Conservation (phyloP, 2,797 vertebrate species). For the Loris lydekkerianus region DNA sequence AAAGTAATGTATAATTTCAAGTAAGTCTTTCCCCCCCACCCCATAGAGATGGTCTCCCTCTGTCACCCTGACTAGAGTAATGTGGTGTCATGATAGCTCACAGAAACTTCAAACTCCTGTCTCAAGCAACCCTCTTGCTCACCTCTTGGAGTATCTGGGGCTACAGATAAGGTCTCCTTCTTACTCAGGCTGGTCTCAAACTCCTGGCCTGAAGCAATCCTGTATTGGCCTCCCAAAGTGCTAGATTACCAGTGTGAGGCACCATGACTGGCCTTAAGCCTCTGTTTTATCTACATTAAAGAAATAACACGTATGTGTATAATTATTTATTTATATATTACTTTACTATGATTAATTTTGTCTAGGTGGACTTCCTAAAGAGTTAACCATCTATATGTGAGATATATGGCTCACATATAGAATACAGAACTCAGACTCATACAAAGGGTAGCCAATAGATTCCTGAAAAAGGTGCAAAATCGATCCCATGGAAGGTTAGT, state of each 20-base stretch:
- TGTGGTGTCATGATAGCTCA: neutral
- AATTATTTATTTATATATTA: neutral
- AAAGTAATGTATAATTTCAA: neutral
- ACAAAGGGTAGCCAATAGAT: neutral
- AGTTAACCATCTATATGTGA: neutral
- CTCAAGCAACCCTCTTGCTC: neutral
- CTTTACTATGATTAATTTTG: neutral
- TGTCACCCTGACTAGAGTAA: neutral
- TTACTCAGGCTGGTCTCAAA: neutral
- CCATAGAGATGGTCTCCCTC: neutral
- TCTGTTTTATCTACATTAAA: neutral
- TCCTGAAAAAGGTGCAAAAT: neutral
- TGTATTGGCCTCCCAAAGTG: neutral
- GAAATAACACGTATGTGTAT: neutral
- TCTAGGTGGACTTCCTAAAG: neutral
- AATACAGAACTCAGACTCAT: neutral
- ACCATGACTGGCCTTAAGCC: neutral
- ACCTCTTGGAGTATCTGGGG: neutral
- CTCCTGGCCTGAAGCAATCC: neutral
- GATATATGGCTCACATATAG: neutral
- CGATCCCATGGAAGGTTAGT: neutral
- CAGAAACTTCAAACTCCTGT: neutral
- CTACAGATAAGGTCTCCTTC: neutral
- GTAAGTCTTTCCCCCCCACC: neutral
- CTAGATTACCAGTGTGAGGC: neutral